Percentiles rank a stretch among this genome's conserved stretches.
These are phyloP conservation scores for Thalassarche chlororhynchos DNA, from an alignment of 2,113 vertebrate genomes.

Conservation along the genomic window DNA sequence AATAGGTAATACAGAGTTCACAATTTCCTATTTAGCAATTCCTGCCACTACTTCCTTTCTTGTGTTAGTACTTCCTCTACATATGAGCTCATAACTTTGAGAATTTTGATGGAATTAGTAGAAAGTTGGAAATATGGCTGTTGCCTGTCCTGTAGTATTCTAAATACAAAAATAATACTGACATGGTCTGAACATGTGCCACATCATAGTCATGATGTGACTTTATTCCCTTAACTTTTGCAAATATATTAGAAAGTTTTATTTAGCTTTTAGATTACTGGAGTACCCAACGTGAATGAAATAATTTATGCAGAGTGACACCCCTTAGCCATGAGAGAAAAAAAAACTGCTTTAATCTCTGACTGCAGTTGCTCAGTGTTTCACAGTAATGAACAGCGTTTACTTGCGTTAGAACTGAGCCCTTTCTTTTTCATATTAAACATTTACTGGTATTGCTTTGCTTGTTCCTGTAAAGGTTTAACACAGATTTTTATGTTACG, in stretches of 20 bases:
- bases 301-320: neutral
- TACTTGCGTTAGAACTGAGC: neutral
- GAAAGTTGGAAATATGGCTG: neutral
- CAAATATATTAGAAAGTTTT: neutral
- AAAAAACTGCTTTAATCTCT: neutral
- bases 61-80: neutral
- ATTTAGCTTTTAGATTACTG: neutral
- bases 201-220: neutral
- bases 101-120: neutral
- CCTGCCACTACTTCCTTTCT: conserved; percentile 8
- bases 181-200: neutral
- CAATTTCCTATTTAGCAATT: conserved; percentile 21
- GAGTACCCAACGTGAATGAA: neutral
- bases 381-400: neutral
- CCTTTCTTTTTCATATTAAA: neutral
- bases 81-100: neutral
- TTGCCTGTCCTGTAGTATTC: neutral
- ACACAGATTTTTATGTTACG: neutral
- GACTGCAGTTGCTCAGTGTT: neutral
- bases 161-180: neutral
- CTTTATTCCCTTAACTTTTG: neutral
- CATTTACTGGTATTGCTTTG: neutral
- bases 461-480: neutral
- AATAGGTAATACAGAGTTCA: conserved; percentile 6
- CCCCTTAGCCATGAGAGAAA: neutral